Conservation (phyloP, 2,113 vertebrate species). For the Galemys pyrenaicus region DNA sequence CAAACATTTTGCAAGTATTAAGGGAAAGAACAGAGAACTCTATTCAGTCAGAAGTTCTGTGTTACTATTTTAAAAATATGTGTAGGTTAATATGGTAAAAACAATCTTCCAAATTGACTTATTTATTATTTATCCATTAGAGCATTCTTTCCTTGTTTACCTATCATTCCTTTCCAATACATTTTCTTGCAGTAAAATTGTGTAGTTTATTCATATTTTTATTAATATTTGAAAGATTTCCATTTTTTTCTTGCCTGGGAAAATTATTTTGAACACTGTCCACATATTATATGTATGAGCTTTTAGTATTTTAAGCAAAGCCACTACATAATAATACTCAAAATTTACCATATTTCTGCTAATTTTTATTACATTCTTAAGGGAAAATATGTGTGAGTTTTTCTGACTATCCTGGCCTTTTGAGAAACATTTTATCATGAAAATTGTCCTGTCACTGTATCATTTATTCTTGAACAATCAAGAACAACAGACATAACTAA, state of each 20-base stretch:
- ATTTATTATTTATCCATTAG: not conserved
- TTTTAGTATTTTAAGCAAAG: slow-evolving; percentile 31
- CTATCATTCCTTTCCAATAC: not conserved
- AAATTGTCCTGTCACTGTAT: slow-evolving; percentile 29
- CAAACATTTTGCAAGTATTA: not conserved
- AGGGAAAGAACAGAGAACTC: not conserved
- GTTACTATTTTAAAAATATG: not conserved
- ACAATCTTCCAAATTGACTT: not conserved
- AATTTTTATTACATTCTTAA: slow-evolving; percentile 50
- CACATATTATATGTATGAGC: not conserved
- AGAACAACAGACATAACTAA: slow-evolving; percentile 43
- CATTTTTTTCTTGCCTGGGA: not conserved
- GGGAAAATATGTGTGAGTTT: not conserved
- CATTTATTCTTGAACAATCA: slow-evolving; percentile 47
- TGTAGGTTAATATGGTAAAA: not conserved
- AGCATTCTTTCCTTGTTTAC: not conserved
- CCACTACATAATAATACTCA: not conserved
- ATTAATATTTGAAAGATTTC: not conserved
- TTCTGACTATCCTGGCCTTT: not conserved
- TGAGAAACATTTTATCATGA: slow-evolving; percentile 18
- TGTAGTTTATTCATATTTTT: not conserved
- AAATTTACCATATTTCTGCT: slow-evolving; percentile 22
- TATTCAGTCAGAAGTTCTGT: not conserved
- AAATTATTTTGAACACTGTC: slow-evolving; percentile 2
- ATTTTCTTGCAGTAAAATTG: not conserved